These are phyloP conservation scores for Halocaridina rubra DNA, from an alignment of 2,888 invertebrate species.

Conservation along the genomic window DNA sequence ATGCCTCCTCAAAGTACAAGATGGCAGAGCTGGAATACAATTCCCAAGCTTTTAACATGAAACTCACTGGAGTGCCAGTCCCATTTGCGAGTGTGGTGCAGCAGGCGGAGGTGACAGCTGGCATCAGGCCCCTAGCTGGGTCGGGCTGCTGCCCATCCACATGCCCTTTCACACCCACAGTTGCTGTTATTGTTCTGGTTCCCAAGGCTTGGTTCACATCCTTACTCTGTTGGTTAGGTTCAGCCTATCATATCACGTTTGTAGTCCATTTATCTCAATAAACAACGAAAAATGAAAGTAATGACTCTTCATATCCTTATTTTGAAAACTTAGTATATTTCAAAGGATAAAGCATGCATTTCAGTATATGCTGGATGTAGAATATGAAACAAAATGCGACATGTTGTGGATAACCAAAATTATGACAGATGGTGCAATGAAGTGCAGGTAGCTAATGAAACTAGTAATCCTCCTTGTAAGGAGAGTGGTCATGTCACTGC, in stretches of 20 bases:
- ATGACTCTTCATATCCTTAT: constrained; percentile 5
- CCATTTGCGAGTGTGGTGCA: constrained; percentile 47
- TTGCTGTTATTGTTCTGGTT: constrained; percentile 60
- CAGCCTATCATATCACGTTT: constrained; percentile 62
- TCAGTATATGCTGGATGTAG: background rate
- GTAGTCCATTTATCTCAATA: constrained; percentile 62
- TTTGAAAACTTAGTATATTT: background rate
- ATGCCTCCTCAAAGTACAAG: constrained; percentile 34
- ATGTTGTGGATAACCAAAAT: background rate
- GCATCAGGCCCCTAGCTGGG: constrained; percentile 45
- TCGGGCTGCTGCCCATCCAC: constrained; percentile 56
- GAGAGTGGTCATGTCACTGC: too few species aligned
- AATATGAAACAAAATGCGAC: background rate
- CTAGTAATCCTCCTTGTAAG: background rate
- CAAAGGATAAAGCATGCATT: background rate
- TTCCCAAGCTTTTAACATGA: too few species aligned
- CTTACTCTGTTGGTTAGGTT: constrained; percentile 62
- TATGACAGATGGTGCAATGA: background rate
- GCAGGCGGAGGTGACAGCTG: constrained; percentile 51
- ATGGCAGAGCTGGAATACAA: constrained; percentile 8
- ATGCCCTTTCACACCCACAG: constrained; percentile 56
- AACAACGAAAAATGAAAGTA: constrained; percentile 49
- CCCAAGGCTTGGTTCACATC: constrained; percentile 61
- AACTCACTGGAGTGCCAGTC: constrained; percentile 46
- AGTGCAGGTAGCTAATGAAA: background rate